Conservation (phyloP, 1,140 invertebrate species). For the Argopecten irradians region DNA sequence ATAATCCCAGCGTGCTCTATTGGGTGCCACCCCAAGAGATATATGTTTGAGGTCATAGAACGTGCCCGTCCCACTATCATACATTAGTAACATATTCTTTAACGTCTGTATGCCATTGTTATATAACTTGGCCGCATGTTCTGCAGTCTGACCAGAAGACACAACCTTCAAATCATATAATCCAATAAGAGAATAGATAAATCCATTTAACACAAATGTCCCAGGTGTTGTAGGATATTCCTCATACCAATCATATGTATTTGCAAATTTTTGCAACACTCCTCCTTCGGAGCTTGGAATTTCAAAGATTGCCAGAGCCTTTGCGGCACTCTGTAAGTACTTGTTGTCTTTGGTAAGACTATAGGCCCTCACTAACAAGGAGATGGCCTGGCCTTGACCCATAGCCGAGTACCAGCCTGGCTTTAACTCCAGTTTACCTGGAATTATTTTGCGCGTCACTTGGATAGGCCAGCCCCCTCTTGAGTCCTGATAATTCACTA, state of each 20-base stretch:
- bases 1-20: constrained; percentile 94
- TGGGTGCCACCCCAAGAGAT: constrained; percentile 89
- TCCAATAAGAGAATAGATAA: constrained; percentile 98
- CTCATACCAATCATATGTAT: constrained; percentile 93
- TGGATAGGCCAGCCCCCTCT: constrained; percentile 95
- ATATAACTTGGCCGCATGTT: constrained; percentile 81
- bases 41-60: constrained; percentile 97
- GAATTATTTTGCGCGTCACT: constrained; percentile 87
- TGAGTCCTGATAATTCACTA: constrained; percentile 94
- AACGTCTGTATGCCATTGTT: constrained; percentile 91
- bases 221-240: constrained; percentile 98
- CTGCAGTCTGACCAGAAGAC: constrained; percentile 55
- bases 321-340: constrained; percentile 89
- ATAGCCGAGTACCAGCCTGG: constrained; percentile 98
- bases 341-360: constrained; percentile 85
- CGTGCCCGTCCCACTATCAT: constrained; percentile 97
- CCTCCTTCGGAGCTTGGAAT: constrained; percentile 84
- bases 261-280: constrained; percentile 89
- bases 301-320: constrained; percentile 89
- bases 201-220: constrained; percentile 98
- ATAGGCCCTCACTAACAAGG: constrained; percentile 92
- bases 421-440: constrained; percentile 86
- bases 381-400: constrained; percentile 98
- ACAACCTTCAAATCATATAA: constrained; percentile 92
- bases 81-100: constrained; percentile 92